Evolutionary conservation across 2,113 vertebrate species (phyloP), one percentile per base, ranked within the genome.

Genomic region (Centropus bengalensis): DNA sequence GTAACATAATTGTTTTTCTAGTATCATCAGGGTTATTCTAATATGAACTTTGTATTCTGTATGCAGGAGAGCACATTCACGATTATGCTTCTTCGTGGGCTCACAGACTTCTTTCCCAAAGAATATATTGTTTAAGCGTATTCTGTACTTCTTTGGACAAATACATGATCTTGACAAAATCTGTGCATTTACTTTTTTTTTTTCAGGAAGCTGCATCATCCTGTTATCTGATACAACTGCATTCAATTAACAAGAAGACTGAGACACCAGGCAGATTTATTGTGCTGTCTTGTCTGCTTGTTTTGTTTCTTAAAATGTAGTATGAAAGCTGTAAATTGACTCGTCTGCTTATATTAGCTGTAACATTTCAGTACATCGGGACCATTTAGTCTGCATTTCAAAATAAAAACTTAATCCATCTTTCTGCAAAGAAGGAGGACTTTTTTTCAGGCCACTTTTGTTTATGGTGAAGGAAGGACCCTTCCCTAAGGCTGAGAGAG

Each of bases 291-390:
- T 81, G 14, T 89, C 79, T 80, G 70, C 67, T 93, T 91, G 78
- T 91, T 96, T 91, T 94, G 63, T 79, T 83, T 81, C 91, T 95
- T 91, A 94, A 96, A 96, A 96, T 86, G 88, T 91, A 71, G 75
- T 91, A 96, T 85, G 94, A 96, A 96, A 94, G 93, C 92, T 96
- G 93, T 91, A 96, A 97, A 96, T 97, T 78, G 93, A 94, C 93
- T 97, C 88, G 45, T 94, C 95, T 95, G 95, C 96, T 94, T 94
- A 77, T 84, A 96, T 95, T 96, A 96, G 87, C 80, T 91, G 49
- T 78, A 96, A 92, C 84, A 81, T 93, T 97, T 94, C 92, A 78
- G 81, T 73, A 63, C 62, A 94, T 68, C 90, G 76, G 60, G 67
- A 67, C 86, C 77, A 93, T 85, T 96, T 94, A 95, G 60, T 58